Conservation (phyloP, 2,888 invertebrate species). For the Zelleria hepariella region DNA sequence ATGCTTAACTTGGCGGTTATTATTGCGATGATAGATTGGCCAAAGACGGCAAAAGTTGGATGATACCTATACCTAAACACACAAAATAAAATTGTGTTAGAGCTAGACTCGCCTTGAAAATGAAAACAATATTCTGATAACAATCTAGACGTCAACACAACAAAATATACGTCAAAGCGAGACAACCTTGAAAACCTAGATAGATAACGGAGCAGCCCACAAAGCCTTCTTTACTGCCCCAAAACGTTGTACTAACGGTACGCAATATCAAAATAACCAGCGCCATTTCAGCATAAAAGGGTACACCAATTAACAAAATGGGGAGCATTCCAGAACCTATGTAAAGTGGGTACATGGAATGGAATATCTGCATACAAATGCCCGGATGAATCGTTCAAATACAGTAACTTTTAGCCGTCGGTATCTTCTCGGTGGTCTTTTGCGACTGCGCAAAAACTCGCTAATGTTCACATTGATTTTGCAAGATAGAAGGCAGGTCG, state of each 20-base stretch:
- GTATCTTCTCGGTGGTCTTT: conserved; percentile 46
- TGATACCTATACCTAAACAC: too few species aligned
- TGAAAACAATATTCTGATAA: background rate
- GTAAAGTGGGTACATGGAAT: background rate
- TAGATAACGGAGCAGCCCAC: background rate
- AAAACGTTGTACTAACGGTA: background rate
- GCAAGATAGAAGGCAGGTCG: conserved; percentile 70
- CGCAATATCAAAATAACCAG: background rate
- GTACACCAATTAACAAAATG: background rate
- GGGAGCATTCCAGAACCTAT: background rate
- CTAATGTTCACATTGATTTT: conserved; percentile 72
- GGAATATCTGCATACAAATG: conserved; percentile 7
- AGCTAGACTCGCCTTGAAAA: background rate
- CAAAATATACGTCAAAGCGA: background rate
- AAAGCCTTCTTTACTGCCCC: background rate
- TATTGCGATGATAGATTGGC: too few species aligned
- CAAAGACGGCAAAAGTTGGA: too few species aligned
- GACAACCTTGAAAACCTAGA: background rate
- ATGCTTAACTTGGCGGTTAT: too few species aligned
- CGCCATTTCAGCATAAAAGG: background rate
- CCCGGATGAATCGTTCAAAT: conserved; percentile 9
- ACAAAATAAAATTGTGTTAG: too few species aligned
- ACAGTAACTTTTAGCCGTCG: conserved; percentile 35
- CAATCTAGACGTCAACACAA: background rate
- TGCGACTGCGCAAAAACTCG: conserved; percentile 72